Base-by-base conservation (phyloP, 2,113 vertebrate genomes). In the Cyanistes caeruleus region DNA sequence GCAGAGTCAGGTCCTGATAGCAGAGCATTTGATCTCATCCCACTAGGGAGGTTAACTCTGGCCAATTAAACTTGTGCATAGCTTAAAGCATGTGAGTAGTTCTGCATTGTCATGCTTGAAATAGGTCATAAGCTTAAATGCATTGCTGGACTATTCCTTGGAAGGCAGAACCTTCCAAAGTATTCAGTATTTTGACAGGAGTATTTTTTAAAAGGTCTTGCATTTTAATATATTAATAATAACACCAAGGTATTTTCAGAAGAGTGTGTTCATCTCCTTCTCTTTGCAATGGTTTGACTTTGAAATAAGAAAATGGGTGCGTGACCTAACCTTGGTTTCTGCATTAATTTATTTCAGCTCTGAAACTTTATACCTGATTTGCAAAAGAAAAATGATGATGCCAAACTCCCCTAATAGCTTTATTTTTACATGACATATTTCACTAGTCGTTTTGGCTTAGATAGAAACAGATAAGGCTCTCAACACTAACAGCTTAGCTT, bases 301-400 rank as follows among this genome's bases (percentile, higher is more conserved):
- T 56, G 63, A 85, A 69, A 44, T 46, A 58, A 90, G 37, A 74
- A 87, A 49, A 67, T 12, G 73, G 23, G 55, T 39, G 18, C 60
- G 37, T 19, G 51, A 72, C 76, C 69, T 76, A 62, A 78, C 53
- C 67, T 84, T 91, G 49, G 23, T 56, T 97, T 60, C 77, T 67
- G 35, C 48, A 75, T 51, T 68, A 31, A 79, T 95, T 95, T 91
- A 85, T 91, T 94, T 93, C 48, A 55, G 49, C 63, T 87, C 33
- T 62, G 79, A 85, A 79, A 90, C 44, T 39, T 65, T 60, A 30
- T 53, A 33, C 51, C 44, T 46, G 74, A 90, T 59, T 46, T 41
- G 23, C 51, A 63, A 84, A 86, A 70, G 83, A 84, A 92, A 77
- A 83, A 69, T 5, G 7, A 59, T 15, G 30, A 46, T 27, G n/a